Percentiles rank a stretch among this genome's conserved stretches.
These are phyloP conservation scores for Platyura marginata DNA, from an alignment of 1,140 invertebrate genomes.

Conservation along the genomic window DNA sequence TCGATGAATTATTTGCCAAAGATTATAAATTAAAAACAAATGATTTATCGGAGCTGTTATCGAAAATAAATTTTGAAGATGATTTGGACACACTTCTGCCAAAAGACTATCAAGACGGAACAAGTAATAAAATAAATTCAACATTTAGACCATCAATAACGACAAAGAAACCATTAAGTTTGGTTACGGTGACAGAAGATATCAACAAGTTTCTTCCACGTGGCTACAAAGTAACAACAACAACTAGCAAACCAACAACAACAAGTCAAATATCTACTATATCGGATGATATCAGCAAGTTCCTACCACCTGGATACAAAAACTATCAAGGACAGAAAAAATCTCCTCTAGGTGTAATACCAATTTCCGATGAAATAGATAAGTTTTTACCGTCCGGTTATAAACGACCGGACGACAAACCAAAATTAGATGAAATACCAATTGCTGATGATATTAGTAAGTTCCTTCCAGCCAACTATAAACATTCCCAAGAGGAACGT, in stretches of 20 bases:
- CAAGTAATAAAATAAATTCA: constrained; percentile 19
- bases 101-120: constrained; percentile 37
- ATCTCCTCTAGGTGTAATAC: constrained; percentile 14
- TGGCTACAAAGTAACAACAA: constrained; percentile 26
- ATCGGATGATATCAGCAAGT: constrained; percentile 10
- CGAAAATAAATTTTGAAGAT: constrained; percentile 14
- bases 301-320: constrained; percentile 30
- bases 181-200: constrained; percentile 22
- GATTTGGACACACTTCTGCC: constrained; percentile 33
- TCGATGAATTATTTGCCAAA: constrained; percentile 35
- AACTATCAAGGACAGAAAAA: constrained; percentile 11
- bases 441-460: constrained; percentile 31
- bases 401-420: constrained; percentile 13
- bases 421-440: constrained; percentile 11
- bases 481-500: constrained; percentile 13
- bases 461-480: constrained; percentile 41
- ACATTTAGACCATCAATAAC: constrained; percentile 2
- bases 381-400: constrained; percentile 37
- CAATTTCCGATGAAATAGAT: constrained; percentile 23
- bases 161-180: constrained; percentile 9
- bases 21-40: constrained; percentile 36
- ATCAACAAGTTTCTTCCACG: constrained; percentile 24
- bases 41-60: constrained; percentile 11
- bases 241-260: background rate
- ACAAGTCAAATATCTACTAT: constrained; percentile 11